Evolutionary conservation across 1,140 invertebrate species (phyloP), one percentile per base, ranked within the genome.

Genomic region (Platyscapa corneri): DNA sequence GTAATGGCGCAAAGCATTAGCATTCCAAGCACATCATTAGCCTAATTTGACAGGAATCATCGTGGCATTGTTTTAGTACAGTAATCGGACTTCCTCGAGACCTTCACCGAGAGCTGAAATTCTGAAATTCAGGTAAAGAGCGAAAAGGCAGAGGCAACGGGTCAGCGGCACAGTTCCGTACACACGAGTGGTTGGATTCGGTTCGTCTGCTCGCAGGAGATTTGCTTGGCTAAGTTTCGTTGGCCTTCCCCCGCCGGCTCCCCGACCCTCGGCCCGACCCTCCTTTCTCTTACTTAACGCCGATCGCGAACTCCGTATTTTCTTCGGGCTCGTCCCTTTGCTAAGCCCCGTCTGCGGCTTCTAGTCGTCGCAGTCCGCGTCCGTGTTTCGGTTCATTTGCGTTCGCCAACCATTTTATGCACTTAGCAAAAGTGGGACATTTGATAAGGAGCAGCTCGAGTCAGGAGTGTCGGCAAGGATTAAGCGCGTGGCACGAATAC

Each of bases 211-310:
- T 64, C 80, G 79, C 76, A 89, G 90, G 88, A 91, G 87, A 90
- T 90, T 76, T 89, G 90, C 88, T 90, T 81, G 87, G 90, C 77
- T 89, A 89, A 87, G 77, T 83, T 83, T 83, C 79, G 18, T 64
- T 49, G 27, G 65, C 46, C 79, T 42, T 23, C 42, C 27, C 30
- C 7, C 30, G 56, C 82, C 65, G n/a, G 23, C 53, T 77, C 80
- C 56, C 74, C 37, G 56, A 16, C 78, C n/a, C 46, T 81, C 42
- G 39, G 39, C 74, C 2, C 18, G 8, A n/a, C 34, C 7, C 7
- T 30, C 42, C 23, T 34, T 32, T 60, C 37, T 65, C 39, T 60
- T 27, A 27, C 56, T 23, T 27, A 60, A 27, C 27, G 86, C 83
- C 78, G 81, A 64, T 87, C 83, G 27, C 23, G n/a, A 37, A 27